Evolutionary conservation across 2,888 invertebrate genomes (phyloP), one percentile per base, ranked within the genome.

Genomic region (Drosophila prostipennis): DNA sequence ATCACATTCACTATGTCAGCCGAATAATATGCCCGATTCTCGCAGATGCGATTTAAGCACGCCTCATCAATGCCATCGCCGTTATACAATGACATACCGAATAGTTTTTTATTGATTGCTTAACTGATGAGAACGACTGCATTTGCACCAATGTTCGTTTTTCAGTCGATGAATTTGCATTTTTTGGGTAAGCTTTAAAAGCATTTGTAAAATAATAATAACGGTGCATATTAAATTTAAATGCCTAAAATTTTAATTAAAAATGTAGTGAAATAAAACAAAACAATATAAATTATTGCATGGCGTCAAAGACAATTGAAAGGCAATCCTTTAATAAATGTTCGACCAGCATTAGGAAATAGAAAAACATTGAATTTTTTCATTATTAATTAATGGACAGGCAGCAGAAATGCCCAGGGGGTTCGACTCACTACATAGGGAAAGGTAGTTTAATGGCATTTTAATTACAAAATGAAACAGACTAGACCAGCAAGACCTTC

Each of bases 391-490:
- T 32, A 42, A 43, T 14, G 19, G 36, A 39, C 11, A 14, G 23
- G 13, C 37, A 45, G 10, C 23, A 49, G 59, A 13, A 23, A 34
- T 10, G 34, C 16, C 16, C 29, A 49, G 32, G 14, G 64, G 14
- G 64, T 14, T 52, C 23, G 14, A 43, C 14, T 14, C 39, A 48
- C 11, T 1, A 16, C n/a, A 63, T 43, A 19, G 34, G 48, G 19
- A 57, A 59, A 39, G 71, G 53, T 67, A 69, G 52, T 61, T 69
- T 76, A 82, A 86, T 83, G 77, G 52, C 72, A 86, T 80, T 82
- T 83, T 83, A 80, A 83, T 82, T 74, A 72, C 86, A 56, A 69
- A 49, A 54, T 36, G 11, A 67, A 75, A 51, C 59, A n/a, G 65
- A 52, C 60, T 32, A 26, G 36, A 43, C 42, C 23, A 14, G 19